Evolutionary conservation across 2,797 vertebrate species (phyloP), one percentile per base, ranked within the genome.

Genomic region (Silurus aristotelis): DNA sequence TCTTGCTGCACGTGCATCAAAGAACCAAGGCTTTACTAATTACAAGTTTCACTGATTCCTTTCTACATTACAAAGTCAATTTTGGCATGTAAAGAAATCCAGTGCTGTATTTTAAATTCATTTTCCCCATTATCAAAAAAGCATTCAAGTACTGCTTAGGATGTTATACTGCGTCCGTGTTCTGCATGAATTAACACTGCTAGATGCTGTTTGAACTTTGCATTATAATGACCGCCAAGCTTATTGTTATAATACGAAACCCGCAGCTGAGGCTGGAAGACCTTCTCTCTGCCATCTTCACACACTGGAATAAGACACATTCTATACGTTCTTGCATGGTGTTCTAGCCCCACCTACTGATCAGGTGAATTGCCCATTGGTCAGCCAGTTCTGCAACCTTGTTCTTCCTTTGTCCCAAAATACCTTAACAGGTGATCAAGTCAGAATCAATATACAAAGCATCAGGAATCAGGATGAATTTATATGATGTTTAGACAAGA

Each of bases 261-360:
- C 60, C 71, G 68, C 70, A 43, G 43, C 86, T 48, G 19, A 46
- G 79, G 68, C 48, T 81, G 60, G 31, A 68, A 25, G 67, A 77
- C 72, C 4, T 1, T 70, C 20, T 68, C 22, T 38, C 63, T n/a
- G 25, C 63, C 78, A n/a, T 77, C 27, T 77, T 38, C 9, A 38
- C 38, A 22, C n/a, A 64, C 25, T 58, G 52, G 31, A 27, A 25
- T 87, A 85, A 87, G 87, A 88, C 87, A 86, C 67, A 68, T 79
- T 85, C 78, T 46, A 78, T 20, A 63, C 70, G 17, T 52, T 27
- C 31, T 43, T 93, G 64, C 84, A 88, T 81, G 88, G 93, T 88
- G 85, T 92, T 91, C 87, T 92, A 93, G 93, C 93, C 91, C 93
- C 92, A 93, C 93, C 92, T 93, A 90, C 84, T 94, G 93, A 91